These are phyloP conservation scores for Sporophila hypoxantha DNA, from an alignment of 2,113 vertebrate genomes.

Conservation along the genomic window DNA sequence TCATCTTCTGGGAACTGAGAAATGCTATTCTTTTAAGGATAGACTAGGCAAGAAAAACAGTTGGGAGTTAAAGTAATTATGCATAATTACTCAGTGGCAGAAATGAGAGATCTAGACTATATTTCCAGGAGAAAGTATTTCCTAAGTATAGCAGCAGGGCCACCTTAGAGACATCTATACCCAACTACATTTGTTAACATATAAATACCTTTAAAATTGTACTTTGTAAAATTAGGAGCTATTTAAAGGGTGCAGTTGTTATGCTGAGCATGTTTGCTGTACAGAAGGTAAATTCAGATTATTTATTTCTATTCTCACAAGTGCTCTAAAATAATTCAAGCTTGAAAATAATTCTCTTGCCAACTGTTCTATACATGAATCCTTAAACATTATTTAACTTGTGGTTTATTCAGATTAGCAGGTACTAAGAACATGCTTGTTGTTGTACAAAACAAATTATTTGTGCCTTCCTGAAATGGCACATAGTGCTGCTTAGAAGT, in stretches of 20 bases:
- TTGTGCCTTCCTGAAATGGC: neutral
- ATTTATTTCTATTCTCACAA: neutral
- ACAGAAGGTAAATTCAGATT: neutral
- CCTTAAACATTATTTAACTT: neutral
- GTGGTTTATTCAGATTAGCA: neutral
- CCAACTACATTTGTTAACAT: rapidly evolving
- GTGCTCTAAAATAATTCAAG: neutral
- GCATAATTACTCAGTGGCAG: neutral
- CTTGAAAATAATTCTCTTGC: neutral
- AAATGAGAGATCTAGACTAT: neutral
- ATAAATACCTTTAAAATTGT: neutral
- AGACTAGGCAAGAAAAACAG: neutral
- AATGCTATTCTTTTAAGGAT: neutral
- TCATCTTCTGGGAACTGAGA: neutral
- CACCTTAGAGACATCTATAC: neutral
- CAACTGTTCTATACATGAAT: neutral
- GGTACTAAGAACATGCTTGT: neutral
- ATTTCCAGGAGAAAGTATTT: neutral
- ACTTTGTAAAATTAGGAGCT: neutral
- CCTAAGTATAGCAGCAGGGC: neutral
- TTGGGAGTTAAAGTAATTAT: neutral
- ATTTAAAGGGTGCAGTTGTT: neutral
- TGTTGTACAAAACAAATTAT: neutral
- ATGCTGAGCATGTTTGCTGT: neutral
- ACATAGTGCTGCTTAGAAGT: neutral